Conservation (phyloP, 2,113 vertebrate species). For the Choloepus hoffmanni region DNA sequence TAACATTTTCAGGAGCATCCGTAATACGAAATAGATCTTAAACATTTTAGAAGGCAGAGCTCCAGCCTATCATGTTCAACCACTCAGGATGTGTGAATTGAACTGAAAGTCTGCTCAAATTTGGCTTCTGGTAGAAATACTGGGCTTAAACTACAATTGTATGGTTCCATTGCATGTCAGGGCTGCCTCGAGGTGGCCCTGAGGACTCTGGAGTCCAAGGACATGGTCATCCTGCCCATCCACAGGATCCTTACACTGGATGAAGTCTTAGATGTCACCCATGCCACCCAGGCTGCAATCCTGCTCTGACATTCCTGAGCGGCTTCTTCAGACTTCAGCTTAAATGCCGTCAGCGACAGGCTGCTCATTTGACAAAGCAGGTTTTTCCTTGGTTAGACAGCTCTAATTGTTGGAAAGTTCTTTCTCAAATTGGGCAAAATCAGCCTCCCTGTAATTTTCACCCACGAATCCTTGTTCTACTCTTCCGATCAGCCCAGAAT, state of each 20-base stretch:
- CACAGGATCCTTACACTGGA: background rate
- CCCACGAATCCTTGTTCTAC: conserved; percentile 14
- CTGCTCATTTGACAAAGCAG: conserved; percentile 59
- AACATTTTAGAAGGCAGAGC: background rate
- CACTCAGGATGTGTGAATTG: background rate
- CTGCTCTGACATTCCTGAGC: background rate
- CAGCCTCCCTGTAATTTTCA: conserved; percentile 48
- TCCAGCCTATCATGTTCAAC: background rate
- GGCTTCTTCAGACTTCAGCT: background rate
- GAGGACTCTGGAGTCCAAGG: background rate
- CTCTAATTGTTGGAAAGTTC: conserved; percentile 69
- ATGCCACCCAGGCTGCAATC: background rate
- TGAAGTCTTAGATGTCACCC: background rate
- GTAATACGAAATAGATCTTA: background rate
- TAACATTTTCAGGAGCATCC: background rate
- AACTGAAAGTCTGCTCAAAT: conserved; percentile 15
- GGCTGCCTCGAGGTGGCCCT: background rate
- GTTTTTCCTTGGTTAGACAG: conserved; percentile 52
- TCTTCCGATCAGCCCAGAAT: conserved; percentile 31
- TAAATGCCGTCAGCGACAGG: conserved; percentile 27
- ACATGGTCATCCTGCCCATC: background rate
- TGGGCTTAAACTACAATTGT: background rate
- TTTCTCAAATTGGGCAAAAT: conserved; percentile 53
- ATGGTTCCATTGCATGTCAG: background rate
- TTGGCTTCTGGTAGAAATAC: background rate